Conservation (phyloP, 2,888 invertebrate genomes). For the Cancer borealis region DNA sequence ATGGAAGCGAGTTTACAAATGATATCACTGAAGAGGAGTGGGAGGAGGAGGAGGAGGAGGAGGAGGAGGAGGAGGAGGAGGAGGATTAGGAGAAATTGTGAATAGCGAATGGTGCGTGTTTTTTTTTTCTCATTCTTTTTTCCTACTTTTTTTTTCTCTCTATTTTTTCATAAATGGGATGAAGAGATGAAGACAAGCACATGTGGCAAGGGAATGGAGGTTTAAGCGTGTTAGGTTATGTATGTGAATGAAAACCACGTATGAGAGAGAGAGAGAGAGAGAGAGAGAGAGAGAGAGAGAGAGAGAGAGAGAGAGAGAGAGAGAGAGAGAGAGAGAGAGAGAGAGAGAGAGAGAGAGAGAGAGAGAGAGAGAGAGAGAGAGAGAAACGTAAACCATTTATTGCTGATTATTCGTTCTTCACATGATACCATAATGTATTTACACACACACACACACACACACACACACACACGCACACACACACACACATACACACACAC, state of each 20-base stretch:
- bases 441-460: constrained; percentile 26
- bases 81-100: not conserved
- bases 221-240: not conserved
- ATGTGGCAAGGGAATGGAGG: not conserved
- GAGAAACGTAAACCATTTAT: not conserved
- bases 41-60: not conserved
- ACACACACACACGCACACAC: constrained; percentile 47
- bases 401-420: not conserved
- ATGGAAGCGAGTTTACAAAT: not conserved
- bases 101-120: not conserved
- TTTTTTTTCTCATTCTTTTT: not conserved
- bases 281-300: no score
- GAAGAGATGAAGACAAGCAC: not conserved
- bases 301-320: no score
- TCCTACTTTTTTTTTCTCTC: not conserved
- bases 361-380: no score
- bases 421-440: not conserved
- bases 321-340: no score
- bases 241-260: not conserved
- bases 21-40: not conserved
- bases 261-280: no score
- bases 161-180: not conserved
- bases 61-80: not conserved
- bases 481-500: constrained; percentile 26
- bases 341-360: no score